Evolutionary conservation across 2,113 vertebrate species (phyloP), one percentile per base, ranked within the genome.

Genomic region (Chaetops frenatus): DNA sequence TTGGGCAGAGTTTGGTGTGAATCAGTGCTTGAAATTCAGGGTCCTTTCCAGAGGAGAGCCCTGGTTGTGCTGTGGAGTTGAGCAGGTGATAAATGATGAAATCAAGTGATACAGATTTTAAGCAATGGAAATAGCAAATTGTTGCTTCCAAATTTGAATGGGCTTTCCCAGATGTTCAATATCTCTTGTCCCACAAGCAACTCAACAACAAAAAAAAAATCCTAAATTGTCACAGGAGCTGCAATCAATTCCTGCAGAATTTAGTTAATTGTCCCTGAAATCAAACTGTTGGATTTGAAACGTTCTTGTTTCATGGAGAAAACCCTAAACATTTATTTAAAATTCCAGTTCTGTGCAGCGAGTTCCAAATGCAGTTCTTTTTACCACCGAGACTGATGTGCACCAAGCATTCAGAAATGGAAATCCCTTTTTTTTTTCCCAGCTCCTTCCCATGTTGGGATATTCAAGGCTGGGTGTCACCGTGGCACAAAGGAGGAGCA

Each of bases 401-500:
- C 27, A 1, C 6, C 7, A 12, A 53, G 28, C 78, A 61, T 38
- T 85, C 24, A 17, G 7, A 71, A 38, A 73, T 1, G 35, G 0
- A 22, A 64, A 53, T 44, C 36, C 24, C 31, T 0, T 29, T 78
- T 60, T 54, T 71, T 47, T 62, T 5, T 5, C 11, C 6, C 28
- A 44, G 18, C 47, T 9, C 42, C 44, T 56, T n/a, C 31, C 10
- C 77, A 76, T 16, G 53, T 65, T n/a, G 15, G 85, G 22, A 21
- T 25, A 15, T 31, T 36, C 11, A 9, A 10, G 45, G 45, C 84
- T 74, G 78, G 17, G 45, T 91, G 94, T 92, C 89, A 90, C 69
- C 69, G 58, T 44, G 83, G 84, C 10, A 62, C 93, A 94, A 66
- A 96, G 94, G 89, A 83, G 92, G 94, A 95, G 92, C 94, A 88